Base-by-base conservation (phyloP, 2,888 invertebrate species). In the Lysandra bellargus region DNA sequence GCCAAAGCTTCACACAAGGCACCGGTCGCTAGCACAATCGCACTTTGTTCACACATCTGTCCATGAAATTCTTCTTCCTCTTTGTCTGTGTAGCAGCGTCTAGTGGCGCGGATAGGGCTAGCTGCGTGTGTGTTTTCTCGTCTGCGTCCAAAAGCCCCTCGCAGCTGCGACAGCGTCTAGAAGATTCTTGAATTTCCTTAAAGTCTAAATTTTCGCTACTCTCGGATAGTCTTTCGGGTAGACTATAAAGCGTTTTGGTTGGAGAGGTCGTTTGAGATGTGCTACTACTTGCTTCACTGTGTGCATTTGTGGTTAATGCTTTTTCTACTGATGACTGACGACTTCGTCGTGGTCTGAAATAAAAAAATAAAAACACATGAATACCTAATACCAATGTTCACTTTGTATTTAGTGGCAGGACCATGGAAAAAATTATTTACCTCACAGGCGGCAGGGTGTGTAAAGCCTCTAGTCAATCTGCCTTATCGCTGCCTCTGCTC, bases 401-500 rank as follows among this genome's bases (percentile, higher is more conserved):
- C 12, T 61, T 61, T 61, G 1, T 14, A 6, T 30, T 30, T 30
- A 23, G 12, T 30, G 1, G 2, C 6, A 33, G 30, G 17, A 14
- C 14, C 4, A 12, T 30, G 14, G 30, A 33, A 23, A 30, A 14
- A 14, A 14, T 12, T 57, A 57, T 33, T 76, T 76, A 92, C 94
- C 93, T 91, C 87, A 92, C 87, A 87, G 94, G 93, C 84, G 94
- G 94, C 89, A 92, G 89, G 85, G 92, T 90, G 95, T 95, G 95
- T 94, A 95, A 93, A 91, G 96, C 96, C 93, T 97, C 97, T 97
- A 97, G 97, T 97, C 97, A 97, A 95, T 97, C 97, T 91, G 97
- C 96, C 89, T 97, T 97, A 86, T 97, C 97, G 85, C 96, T 96
- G 80, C 96, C 95, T 85, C 96, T 95, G 85, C 97, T 97, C 89